Conservation (phyloP, 2,888 invertebrate species). For the Tenthredo notha region DNA sequence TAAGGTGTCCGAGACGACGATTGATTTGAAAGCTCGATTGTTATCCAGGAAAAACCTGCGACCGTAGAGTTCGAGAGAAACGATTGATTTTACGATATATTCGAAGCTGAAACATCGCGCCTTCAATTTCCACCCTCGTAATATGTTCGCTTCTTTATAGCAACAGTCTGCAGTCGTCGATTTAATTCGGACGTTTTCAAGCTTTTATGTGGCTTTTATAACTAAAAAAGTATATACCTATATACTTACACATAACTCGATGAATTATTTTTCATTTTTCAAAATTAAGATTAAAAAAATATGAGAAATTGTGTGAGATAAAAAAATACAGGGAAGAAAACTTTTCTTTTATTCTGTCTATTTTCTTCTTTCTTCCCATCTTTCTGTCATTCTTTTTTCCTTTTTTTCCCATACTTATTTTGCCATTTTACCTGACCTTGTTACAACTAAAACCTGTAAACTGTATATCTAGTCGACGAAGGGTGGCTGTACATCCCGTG, state of each 20-base stretch:
- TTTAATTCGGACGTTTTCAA: background rate
- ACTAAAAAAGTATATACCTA: too few species aligned
- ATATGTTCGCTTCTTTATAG: background rate
- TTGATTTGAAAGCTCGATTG: background rate
- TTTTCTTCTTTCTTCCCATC: background rate
- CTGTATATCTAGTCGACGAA: conserved; percentile 1
- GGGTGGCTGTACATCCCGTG: background rate
- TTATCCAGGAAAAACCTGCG: conserved; percentile 12
- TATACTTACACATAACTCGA: too few species aligned
- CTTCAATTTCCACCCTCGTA: background rate
- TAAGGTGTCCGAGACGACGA: background rate
- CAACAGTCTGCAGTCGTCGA: background rate
- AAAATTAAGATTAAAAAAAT: background rate
- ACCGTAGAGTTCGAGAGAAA: conserved; percentile 10
- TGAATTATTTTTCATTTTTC: background rate
- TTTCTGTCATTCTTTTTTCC: too few species aligned
- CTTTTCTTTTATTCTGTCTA: background rate
- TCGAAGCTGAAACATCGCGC: background rate
- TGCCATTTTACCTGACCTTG: background rate
- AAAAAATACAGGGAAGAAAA: background rate
- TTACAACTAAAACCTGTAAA: background rate
- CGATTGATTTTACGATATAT: conserved; percentile 31
- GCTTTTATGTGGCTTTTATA: background rate
- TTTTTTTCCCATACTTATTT: background rate
- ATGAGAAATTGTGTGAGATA: background rate